These are phyloP conservation scores for Lymantria monacha DNA, from an alignment of 2,888 invertebrate species.

Conservation along the genomic window DNA sequence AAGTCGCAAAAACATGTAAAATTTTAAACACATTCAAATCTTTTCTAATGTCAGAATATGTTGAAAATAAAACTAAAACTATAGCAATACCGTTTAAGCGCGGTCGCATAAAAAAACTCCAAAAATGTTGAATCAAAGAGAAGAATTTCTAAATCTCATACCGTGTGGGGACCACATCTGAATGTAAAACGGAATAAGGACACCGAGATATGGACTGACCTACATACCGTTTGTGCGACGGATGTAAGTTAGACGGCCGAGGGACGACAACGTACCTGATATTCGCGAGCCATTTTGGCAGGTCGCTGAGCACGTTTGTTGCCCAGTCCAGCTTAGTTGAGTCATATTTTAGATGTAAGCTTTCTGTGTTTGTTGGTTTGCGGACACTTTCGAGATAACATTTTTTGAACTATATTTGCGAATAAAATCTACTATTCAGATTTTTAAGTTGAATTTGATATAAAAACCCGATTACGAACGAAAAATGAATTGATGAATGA, in stretches of 20 bases:
- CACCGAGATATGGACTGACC: slow-evolving; percentile 15
- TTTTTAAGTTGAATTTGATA: no score
- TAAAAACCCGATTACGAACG: no score
- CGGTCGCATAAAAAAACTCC: neutral
- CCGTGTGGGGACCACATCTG: slow-evolving; percentile 10
- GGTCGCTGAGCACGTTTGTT: slow-evolving; percentile 17
- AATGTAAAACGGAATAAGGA: slow-evolving; percentile 23
- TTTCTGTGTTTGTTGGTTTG: slow-evolving; percentile 24
- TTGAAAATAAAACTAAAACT: no score
- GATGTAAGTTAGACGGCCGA: slow-evolving; percentile 16
- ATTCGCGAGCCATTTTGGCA: slow-evolving; percentile 29
- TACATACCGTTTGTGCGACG: slow-evolving; percentile 17
- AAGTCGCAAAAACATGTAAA: no score
- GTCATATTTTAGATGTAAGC: slow-evolving; percentile 18
- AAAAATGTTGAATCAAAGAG: neutral
- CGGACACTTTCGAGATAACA: no score
- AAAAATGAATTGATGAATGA: no score
- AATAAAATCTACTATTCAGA: no score
- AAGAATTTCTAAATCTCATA: neutral
- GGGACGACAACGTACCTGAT: slow-evolving; percentile 22
- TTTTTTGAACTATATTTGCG: no score
- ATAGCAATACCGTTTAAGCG: neutral
- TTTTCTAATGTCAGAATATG: no score
- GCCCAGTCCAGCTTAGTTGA: slow-evolving; percentile 16
- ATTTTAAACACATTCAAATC: no score